Conservation (phyloP, 2,888 invertebrate genomes). For the Cerceris rybyensis region DNA sequence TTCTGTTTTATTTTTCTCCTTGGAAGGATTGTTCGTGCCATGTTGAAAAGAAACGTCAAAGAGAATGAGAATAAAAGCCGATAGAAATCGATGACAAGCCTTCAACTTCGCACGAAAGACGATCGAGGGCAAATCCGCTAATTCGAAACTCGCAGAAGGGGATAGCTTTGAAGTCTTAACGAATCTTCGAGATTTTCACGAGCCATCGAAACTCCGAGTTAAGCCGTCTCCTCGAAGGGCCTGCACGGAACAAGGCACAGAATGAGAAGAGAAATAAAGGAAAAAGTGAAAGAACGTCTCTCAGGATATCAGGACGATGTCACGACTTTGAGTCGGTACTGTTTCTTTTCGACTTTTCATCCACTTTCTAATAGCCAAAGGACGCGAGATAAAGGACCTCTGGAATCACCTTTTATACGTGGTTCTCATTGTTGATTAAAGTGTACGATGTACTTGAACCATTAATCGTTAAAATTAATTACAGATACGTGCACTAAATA, state of each 20-base stretch:
- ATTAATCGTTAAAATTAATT: no score
- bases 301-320: slow-evolving; percentile 21
- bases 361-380: neutral
- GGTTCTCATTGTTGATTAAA: neutral
- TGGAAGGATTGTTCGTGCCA: slow-evolving; percentile 11
- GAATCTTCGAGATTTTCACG: slow-evolving; percentile 63
- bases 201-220: slow-evolving; percentile 55
- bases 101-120: slow-evolving; percentile 27
- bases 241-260: neutral
- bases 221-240: slow-evolving; percentile 26
- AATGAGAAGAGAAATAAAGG: neutral
- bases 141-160: slow-evolving; percentile 54
- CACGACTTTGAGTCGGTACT: slow-evolving; percentile 23
- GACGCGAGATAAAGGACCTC: neutral
- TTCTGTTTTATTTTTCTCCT: slow-evolving; percentile 2
- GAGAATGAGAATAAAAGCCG: slow-evolving; percentile 30
- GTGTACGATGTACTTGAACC: no score
- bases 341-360: slow-evolving; percentile 14
- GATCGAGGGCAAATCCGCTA: slow-evolving; percentile 58
- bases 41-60: neutral
- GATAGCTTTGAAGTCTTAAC: slow-evolving; percentile 69
- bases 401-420: neutral
- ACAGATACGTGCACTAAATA: no score
- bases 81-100: slow-evolving; percentile 42
- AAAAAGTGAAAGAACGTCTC: slow-evolving; percentile 10